Evolutionary conservation across 37 sponge, comb jelly and placozoan genomes (phyloP).

Genomic region (Dysidea cf. avara): DNA sequence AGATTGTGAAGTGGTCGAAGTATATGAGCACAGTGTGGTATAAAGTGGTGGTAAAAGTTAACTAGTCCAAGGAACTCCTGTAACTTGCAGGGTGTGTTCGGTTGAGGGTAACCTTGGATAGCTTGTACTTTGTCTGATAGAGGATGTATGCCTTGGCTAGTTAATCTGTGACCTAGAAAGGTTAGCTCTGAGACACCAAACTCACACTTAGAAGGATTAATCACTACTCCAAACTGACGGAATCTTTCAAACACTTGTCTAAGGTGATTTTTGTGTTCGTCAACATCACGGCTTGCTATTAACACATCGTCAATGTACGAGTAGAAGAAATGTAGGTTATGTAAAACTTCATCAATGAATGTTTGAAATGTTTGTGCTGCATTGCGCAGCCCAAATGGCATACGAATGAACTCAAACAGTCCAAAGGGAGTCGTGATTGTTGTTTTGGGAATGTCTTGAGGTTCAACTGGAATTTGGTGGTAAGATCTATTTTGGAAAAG

Average conservation of each 20-base stretch:
- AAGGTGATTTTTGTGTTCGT: constrained; percentile 42
- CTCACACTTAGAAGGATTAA: constrained; percentile 52
- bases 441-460: constrained; percentile 34
- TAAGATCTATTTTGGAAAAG: constrained; percentile 19
- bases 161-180: constrained; percentile 46
- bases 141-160: too few species aligned
- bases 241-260: constrained; percentile 44
- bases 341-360: constrained; percentile 49
- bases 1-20: too few species aligned
- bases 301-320: constrained; percentile 50
- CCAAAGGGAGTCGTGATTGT: constrained; percentile 14
- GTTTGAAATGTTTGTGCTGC: constrained; percentile 34
- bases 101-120: too few species aligned
- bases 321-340: constrained; percentile 34
- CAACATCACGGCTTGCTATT: constrained; percentile 42
- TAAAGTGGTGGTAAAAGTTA: too few species aligned
- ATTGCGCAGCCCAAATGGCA: constrained; percentile 17
- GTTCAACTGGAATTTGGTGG: constrained; percentile 32
- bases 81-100: too few species aligned
- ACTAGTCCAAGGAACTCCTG: too few species aligned
- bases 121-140: too few species aligned
- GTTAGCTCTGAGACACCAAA: too few species aligned
- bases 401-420: not conserved
- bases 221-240: constrained; percentile 22
- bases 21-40: too few species aligned